Base-by-base conservation (phyloP, 2,797 vertebrate genomes). In the Siniperca scherzeri region DNA sequence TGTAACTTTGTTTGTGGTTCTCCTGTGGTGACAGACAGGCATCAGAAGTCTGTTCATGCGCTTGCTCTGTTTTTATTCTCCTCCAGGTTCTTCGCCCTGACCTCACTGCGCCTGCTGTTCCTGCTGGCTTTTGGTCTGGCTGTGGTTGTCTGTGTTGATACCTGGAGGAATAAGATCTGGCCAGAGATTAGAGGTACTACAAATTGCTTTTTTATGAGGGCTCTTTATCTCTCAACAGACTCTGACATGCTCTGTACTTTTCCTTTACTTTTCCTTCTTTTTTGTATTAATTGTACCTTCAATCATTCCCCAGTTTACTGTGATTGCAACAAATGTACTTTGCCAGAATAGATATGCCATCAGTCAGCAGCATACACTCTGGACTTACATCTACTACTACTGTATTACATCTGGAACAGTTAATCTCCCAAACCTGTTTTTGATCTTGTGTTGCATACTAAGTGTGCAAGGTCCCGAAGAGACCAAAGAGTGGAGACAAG, bases 151-250 rank as follows among this genome's bases (percentile, higher is more conserved):
- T 97, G 97, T 88, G 81, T 96, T 27, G 98, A 99, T 90, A 96
- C 97, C 50, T 99, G 98, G 98, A 98, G 96, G 88, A 97, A 92
- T 90, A 97, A 95, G 92, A 98, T 99, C 89, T 99, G 98, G 98
- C 97, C 98, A 65, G 94, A 96, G 92, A 96, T 99, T 79, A 94
- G 91, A 96, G 97, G 98, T 99, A 89, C 67, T 48, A 25, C 2
- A 75, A 11, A n/a, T 72, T 70, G 14, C 3, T 83, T 55, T 30
- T 69, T 62, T 59, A 27, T 59, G 6, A 44, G 25, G 16, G 16
- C 25, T 75, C 46, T 84, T 78, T 78, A n/a, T 72, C 13, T 87
- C 61, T 55, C 17, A 19, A 3, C n/a, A 74, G 21, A 60, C 33
- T 77, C 0, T 62, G 42, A 3, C 36, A 40, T 68, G 30, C 22